Evolutionary conservation across 2,888 invertebrate genomes (phyloP), one percentile per base, ranked within the genome.

Genomic region (Zaprionus obscuricornis): DNA sequence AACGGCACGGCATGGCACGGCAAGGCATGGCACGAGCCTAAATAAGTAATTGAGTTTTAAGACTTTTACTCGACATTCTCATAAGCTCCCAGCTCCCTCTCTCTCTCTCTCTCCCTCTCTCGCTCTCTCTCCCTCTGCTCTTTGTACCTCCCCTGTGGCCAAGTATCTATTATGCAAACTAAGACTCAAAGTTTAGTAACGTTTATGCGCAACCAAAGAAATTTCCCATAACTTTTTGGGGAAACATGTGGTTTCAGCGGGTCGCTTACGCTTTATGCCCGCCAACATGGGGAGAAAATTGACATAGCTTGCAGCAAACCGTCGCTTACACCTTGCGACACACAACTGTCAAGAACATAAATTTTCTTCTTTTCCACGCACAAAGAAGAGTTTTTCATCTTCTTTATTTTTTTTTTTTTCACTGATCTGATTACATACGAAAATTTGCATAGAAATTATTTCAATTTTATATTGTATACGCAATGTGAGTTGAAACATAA

Each of bases 381-480:
- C 47, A 33, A 11, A 17, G 22, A 36, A 20, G 10, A 56, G 20
- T 34, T 40, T 49, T 50, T 17, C 47, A n/a, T n/a, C n/a, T n/a
- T n/a, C n/a, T n/a, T n/a, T n/a, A n/a, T n/a, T n/a, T 37, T 14
- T 20, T 17, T 40, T 14, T 14, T 52, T 18, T 34, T 40, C 46
- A 47, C 51, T 57, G 81, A 78, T 78, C 77, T 65, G 77, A 83
- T 83, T 83, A 78, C 69, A 62, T 47, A 64, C 43, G 16, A 58
- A 73, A 79, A 79, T 79, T 79, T 79, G 81, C 78, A 79, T 79
- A 74, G 70, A 79, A 81, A 77, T 81, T 81, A 84, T 84, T 70
- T 81, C 62, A 50, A 69, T 72, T 66, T 59, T 49, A 40, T 49
- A 34, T 20, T 34, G 39, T 40, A 20, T 2, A 16, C 29, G 40